These are phyloP conservation scores for Homarus gammarus DNA, from an alignment of 2,888 invertebrate species.

Conservation along the genomic window DNA sequence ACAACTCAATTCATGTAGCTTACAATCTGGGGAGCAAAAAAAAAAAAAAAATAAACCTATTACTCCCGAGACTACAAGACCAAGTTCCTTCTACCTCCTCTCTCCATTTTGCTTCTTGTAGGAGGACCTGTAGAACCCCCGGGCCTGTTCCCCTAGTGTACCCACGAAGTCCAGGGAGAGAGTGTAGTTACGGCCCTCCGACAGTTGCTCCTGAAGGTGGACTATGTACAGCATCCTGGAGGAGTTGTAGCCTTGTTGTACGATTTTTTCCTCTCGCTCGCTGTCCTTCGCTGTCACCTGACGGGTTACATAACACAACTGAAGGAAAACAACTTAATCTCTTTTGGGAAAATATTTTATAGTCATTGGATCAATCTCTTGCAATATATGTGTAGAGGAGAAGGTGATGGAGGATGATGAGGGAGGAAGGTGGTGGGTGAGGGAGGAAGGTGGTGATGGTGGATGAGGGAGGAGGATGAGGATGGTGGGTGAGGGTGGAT, in stretches of 20 bases:
- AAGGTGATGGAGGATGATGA: neutral
- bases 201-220: slow-evolving; percentile 82
- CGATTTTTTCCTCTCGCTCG: slow-evolving; percentile 14
- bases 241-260: slow-evolving; percentile 33
- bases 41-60: too few species aligned
- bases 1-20: too few species aligned
- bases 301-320: too few species aligned
- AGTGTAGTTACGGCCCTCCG: slow-evolving; percentile 83
- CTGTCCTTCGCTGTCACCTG: neutral
- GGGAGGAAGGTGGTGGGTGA: neutral
- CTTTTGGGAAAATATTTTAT: too few species aligned
- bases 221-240: slow-evolving; percentile 86
- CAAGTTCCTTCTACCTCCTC: too few species aligned
- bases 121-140: slow-evolving; percentile 91
- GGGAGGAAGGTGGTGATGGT: neutral
- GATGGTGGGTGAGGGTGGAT: neutral
- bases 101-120: slow-evolving; percentile 81
- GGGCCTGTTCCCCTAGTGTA: slow-evolving; percentile 86
- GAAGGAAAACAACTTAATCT: neutral
- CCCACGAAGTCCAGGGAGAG: slow-evolving; percentile 86
- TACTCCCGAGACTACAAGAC: too few species aligned
- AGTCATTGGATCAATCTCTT: too few species aligned
- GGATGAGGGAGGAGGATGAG: too few species aligned
- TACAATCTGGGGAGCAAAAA: too few species aligned
- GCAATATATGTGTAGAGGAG: too few species aligned